Evolutionary conservation across 2,113 vertebrate species (phyloP).

Genomic region (Heterocephalus glaber): DNA sequence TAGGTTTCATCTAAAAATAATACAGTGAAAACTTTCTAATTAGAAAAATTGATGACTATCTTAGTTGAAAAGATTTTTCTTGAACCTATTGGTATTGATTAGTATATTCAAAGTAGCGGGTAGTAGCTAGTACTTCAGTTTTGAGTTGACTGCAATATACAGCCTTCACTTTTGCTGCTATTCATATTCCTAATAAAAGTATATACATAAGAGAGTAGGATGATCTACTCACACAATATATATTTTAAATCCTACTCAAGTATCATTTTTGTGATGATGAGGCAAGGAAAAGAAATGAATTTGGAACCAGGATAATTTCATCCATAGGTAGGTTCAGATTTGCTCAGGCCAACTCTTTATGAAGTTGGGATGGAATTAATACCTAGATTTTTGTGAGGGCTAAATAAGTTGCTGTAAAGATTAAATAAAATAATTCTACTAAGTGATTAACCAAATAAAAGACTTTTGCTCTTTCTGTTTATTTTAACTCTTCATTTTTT

Average conservation of each 20-base stretch:
- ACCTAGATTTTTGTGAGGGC: neutral
- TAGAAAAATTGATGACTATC: neutral
- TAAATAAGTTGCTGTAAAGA: neutral
- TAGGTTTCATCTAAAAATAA: neutral
- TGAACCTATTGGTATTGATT: neutral
- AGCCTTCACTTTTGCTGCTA: neutral
- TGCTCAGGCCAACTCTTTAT: neutral
- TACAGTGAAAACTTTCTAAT: neutral
- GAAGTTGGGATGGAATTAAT: neutral
- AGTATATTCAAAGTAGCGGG: neutral
- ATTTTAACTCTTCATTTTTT: neutral
- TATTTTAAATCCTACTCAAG: neutral
- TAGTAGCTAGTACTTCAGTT: neutral
- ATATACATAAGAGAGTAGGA: neutral
- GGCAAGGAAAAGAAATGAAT: neutral
- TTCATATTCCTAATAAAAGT: neutral
- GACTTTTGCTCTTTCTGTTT: neutral
- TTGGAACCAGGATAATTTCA: neutral
- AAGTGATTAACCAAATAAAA: neutral
- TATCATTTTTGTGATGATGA: neutral
- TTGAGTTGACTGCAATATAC: neutral
- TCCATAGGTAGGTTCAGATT: neutral
- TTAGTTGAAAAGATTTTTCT: neutral
- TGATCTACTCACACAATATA: neutral
- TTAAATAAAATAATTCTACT: conserved; percentile 3